A percentile compares a stretch with the other conserved stretches of the same genome.
phyloP scores from a whole-genome alignment of 2,888 invertebrate species.

The Eulithis prunata region DNA sequence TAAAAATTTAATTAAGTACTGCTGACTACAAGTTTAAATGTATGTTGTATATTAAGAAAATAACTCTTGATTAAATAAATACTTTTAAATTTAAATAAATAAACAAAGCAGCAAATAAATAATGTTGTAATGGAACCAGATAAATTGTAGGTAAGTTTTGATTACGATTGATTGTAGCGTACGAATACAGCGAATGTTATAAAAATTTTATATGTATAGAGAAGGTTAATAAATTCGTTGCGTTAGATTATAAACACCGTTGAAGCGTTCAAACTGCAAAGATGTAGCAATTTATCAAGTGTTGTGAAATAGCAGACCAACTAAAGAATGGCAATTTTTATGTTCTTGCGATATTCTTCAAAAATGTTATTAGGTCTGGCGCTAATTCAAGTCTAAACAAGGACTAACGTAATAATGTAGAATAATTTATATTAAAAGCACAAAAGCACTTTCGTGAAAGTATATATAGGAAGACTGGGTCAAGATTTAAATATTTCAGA shows the following conservation, averaged over 20 bases:
- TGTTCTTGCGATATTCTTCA: conserved; percentile 23
- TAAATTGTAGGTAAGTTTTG: no score
- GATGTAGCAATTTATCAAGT: conserved; percentile 42
- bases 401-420: background rate
- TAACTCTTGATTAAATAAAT: no score
- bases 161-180: no score
- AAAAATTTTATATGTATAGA: conserved; percentile 23
- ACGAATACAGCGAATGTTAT: background rate
- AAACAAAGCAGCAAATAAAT: no score
- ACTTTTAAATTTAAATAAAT: no score
- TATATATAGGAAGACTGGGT: conserved; percentile 15
- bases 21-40: no score
- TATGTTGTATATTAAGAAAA: no score
- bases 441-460: conserved; percentile 12
- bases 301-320: conserved; percentile 45
- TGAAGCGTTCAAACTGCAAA: conserved; percentile 33
- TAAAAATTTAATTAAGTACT: no score
- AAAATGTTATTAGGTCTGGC: background rate
- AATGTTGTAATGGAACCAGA: no score
- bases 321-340: conserved; percentile 40
- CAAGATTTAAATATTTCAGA: conserved; percentile 17
- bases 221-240: conserved; percentile 36
- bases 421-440: conserved; percentile 5
- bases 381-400: background rate
- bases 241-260: conserved; percentile 35